Base-by-base conservation (phyloP, 1,140 invertebrate species). In the Frieseomelitta varia region DNA sequence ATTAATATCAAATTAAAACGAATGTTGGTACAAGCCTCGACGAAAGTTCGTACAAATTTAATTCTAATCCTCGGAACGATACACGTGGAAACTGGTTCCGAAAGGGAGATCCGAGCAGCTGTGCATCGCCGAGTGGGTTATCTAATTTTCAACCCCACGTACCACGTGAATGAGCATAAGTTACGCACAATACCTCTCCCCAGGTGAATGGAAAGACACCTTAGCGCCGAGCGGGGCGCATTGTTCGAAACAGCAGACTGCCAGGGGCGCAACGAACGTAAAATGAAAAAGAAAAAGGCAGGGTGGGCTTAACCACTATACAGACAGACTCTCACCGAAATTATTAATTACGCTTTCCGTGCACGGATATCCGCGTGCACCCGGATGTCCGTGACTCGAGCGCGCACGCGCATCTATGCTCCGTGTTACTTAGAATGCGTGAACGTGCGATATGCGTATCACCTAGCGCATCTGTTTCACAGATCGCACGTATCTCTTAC, bases 281-380 rank as follows among this genome's bases (percentile, higher is more conserved):
- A 19, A 2, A 24, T 10, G 27, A 8, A 21, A 39, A 8, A 10
- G 53, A 77, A 72, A 77, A 72, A 39, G 53, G 10, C 56, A 63
- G 69, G 79, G 65, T 68, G 71, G 67, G 19, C 67, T 53, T 24
- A 21, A 67, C 77, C 65, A 30, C 79, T 79, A 51, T 85, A 77
- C 79, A 55, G 78, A 39, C 21, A 51, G 71, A 17, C 15, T 58
- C 68, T 39, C 76, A 34, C 80, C 82, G 78, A 89, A 89, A 90
- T 90, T 87, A 85, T 85, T 89, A 90, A 90, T 90, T 89, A 89
- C 51, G 80, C 73, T 85, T 72, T 51, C 74, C 71, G 79, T 63
- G 72, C 91, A 91, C 88, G 84, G 84, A 85, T 88, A 86, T 89
- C 81, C 81, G 80, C 55, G 82, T 83, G 82, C 81, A 85, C 81